Base-by-base conservation (phyloP, 2,888 invertebrate species). In the Conops quadrifasciatus region DNA sequence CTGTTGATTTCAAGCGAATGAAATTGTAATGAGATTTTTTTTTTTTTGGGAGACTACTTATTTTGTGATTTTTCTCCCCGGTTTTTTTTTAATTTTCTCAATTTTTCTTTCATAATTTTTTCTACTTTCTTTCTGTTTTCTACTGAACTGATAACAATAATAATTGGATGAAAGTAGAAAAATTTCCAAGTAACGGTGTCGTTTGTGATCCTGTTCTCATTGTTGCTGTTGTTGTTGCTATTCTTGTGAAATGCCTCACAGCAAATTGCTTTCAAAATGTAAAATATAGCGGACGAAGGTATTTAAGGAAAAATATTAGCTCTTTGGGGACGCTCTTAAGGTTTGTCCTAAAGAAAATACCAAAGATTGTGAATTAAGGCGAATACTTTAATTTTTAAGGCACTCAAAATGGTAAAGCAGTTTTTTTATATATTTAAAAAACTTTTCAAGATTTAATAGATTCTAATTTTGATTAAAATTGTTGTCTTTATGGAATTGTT, bases 11-110 rank as follows among this genome's bases (percentile, higher is more conserved):
- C 68, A 30, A 60, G 68, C 36, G 36, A 73, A 73, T 73, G 71
- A 70, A 71, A 73, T 73, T 67, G 70, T 73, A 73, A 73, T 73
- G 73, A 73, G 73, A 71, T 73, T 73, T 73, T 63, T 73, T 68
- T 60, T 36, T 36, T 36, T 36, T 36, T 56, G 2, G 5, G 67
- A 70, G 36, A 69, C 70, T 72, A 71, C 63, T 71, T 72, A 64
- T 71, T 70, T 71, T 53, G 59, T 30, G 60, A 63, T 63, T 51
- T 51, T 53, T 64, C 62, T 56, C 56, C 47, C n/a, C 60, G 60
- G 66, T 69, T 72, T 66, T 67, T 67, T 68, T 26, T 58, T 68
- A 65, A 59, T 71, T 69, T 70, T 49, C 70, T 72, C 73, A 71
- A 71, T 69, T 63, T 51, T 36, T 36, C 36, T 36, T 36, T 36